Evolutionary conservation across 2,113 vertebrate species (phyloP), one percentile per base, ranked within the genome.

Genomic region (Melanocharis versteri): DNA sequence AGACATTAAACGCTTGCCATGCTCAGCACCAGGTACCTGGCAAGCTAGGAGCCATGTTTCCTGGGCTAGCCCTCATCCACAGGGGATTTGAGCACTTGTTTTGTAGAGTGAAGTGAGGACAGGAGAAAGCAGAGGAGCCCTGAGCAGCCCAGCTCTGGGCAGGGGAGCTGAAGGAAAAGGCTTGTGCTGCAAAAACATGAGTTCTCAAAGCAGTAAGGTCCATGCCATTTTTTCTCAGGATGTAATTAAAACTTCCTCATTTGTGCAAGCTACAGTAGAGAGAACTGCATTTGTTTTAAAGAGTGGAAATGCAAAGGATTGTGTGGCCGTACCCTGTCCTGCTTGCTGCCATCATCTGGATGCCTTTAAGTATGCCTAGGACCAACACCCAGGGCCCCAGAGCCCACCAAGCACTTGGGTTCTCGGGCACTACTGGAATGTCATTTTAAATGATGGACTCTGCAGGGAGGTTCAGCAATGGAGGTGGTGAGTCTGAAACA

Each of bases 1-100:
- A 1, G 5, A 57, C 23, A 31, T 6, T 12, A n/a, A 93, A 44
- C 0, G 0, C 13, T 66, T 2, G 0, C 42, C 1, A 10, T 23
- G 35, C 28, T 65, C 30, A 66, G 69, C 1, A 2, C 8, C 64
- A 61, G 17, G 24, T 28, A 17, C 7, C 23, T 88, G 60, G 40
- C 37, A 44, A 84, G 26, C 21, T 83, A 11, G n/a, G 3, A 78
- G 24, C 61, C 26, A 4, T 0, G 5, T 17, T 47, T 15, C 20
- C 26, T 45, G 1, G 1, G 31, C 40, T 47, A 56, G 31, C 7
- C 17, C 57, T 53, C 13, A 1, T 30, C 53, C 4, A 1, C 1
- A 1, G 15, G 44, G 44, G 6, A 45, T 66, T 11, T 50, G 14
- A 35, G 42, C 35, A 37, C 27, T 69, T 4, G 0, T 77, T 81